phyloP scores from a whole-genome alignment of 2,797 vertebrate genomes.

The Phaenicophaeus curvirostris region DNA sequence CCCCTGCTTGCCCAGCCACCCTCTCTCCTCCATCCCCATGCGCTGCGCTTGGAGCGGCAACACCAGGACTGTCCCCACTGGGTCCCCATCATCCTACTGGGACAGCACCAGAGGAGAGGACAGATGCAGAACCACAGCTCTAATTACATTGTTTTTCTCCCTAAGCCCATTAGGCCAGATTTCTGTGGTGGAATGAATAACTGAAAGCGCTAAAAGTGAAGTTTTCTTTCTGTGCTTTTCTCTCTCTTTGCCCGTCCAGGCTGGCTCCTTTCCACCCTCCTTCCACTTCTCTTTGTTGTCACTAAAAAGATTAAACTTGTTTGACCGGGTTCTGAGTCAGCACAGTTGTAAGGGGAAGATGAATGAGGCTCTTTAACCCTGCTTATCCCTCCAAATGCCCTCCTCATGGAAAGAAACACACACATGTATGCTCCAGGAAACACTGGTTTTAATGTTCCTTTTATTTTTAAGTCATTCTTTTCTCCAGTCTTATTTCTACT shows the following conservation, averaged over 20 bases:
- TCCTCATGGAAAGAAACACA: constrained; percentile 57
- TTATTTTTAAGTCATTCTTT: constrained; percentile 64
- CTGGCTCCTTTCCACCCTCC: constrained; percentile 51
- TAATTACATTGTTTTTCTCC: not conserved
- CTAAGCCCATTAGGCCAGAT: not conserved
- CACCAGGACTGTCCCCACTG: rapidly evolving
- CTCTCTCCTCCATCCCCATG: rapidly evolving
- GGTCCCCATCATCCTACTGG: not conserved
- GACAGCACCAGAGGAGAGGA: not conserved
- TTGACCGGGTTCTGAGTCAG: constrained; percentile 70
- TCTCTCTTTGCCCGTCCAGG: constrained; percentile 23
- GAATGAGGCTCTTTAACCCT: constrained; percentile 68
- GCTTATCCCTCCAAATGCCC: constrained; percentile 50
- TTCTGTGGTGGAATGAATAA: not conserved
- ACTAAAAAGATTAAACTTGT: constrained; percentile 67
- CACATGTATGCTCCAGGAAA: constrained; percentile 28
- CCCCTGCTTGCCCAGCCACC: rapidly evolving
- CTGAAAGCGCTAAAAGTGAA: constrained; percentile 3
- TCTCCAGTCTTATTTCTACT: constrained; percentile 56
- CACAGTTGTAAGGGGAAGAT: constrained; percentile 67
- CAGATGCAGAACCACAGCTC: not conserved
- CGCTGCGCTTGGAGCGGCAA: not conserved
- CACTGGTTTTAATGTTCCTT: constrained; percentile 50
- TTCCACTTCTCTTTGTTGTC: constrained; percentile 53
- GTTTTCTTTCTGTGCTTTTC: constrained; percentile 25